Base-by-base conservation (phyloP, 1,140 invertebrate species). In the Scaptodrosophila lebanonensis region DNA sequence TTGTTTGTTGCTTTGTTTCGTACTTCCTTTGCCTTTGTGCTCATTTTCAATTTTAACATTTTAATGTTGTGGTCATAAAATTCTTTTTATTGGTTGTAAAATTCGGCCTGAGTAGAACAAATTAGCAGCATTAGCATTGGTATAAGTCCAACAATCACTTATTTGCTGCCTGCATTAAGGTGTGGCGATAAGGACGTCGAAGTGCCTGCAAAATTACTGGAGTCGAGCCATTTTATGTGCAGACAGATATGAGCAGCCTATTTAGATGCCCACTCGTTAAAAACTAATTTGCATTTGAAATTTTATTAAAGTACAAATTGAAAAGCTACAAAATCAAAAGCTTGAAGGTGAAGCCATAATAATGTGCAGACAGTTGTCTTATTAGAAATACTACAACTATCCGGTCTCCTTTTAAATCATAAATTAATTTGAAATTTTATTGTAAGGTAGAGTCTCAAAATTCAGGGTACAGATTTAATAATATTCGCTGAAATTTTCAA, bases 41-140 rank as follows among this genome's bases (percentile, higher is more conserved):
- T 73, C 71, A 82, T 73, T 79, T 79, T 79, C 73, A 79, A 79
- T 79, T 79, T 79, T 69, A 79, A 82, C 73, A 79, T 79, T 79
- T 79, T 79, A 79, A 79, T 79, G 68, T 79, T 79, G 75, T 79
- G 73, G 73, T 79, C 75, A 79, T 79, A 79, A 79, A 79, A 79
- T 79, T 73, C 75, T 62, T 79, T 79, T 79, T 79, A 79, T 79
- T 82, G 73, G 73, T 69, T 79, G 73, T 79, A 79, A 79, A 79
- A 72, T 56, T 52, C 47, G 57, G 59, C 47, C 57, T 42, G 62
- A 17, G 25, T 12, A 11, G 47, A 58, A 69, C 65, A 79, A 79
- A 79, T 79, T 79, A 79, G 73, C 69, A 73, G 73, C 70, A 60
- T 61, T 68, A 73, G 66, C 39, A 42, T 44, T 39, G 38, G 32